phyloP scores from a whole-genome alignment of 2,113 vertebrate genomes.

The Sylvicapra grimmia region DNA sequence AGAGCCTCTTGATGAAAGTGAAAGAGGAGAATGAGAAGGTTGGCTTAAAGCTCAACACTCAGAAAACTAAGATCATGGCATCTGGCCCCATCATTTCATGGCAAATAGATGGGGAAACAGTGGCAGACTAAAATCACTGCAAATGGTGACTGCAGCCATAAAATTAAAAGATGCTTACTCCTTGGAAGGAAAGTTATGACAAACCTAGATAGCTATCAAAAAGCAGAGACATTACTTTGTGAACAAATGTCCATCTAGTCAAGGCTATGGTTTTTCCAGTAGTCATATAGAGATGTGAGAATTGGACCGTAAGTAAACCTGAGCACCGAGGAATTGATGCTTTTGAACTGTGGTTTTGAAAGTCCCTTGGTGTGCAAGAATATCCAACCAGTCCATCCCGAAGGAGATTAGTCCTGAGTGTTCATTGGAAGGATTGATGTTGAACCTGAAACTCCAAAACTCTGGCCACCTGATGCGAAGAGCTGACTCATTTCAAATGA shows the following conservation, averaged over 20 bases:
- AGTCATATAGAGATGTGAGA: neutral
- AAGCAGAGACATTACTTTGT: neutral
- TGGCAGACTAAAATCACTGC: neutral
- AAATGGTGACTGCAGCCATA: neutral
- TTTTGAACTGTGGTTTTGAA: neutral
- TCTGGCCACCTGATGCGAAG: neutral
- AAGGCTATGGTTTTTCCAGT: neutral
- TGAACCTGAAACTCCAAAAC: neutral
- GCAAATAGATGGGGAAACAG: neutral
- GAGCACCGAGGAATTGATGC: accelerated
- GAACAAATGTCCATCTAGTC: neutral
- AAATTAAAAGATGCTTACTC: neutral
- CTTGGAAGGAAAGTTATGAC: neutral
- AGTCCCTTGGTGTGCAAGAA: neutral
- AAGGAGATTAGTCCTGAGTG: neutral
- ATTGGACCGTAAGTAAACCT: neutral
- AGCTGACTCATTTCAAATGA: neutral
- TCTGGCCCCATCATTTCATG: neutral
- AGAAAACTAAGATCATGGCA: neutral
- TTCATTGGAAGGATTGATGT: neutral
- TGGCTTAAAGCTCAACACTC: neutral
- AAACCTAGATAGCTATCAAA: neutral
- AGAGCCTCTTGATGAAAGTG: neutral
- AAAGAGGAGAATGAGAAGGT: neutral
- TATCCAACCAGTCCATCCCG: neutral